Evolutionary conservation across 2,888 invertebrate genomes (phyloP), one percentile per base, ranked within the genome.

Genomic region (Lycia hirtaria): DNA sequence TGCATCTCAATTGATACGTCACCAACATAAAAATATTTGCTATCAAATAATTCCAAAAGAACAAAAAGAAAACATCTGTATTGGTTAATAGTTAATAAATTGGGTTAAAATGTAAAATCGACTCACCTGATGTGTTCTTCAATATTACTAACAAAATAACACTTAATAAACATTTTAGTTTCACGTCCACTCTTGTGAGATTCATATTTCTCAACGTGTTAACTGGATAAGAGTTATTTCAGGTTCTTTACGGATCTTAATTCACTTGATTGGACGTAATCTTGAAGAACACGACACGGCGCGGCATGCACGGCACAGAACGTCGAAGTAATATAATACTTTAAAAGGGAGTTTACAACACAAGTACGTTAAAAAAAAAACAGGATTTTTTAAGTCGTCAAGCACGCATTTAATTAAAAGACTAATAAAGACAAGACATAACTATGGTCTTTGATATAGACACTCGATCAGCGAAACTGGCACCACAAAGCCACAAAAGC

Each of bases 161-260:
- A 73, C 60, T 63, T 22, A 61, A 58, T 49, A 72, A 35, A 52
- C 65, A 63, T 69, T 71, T 75, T 53, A 69, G 71, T 64, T 72
- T 74, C 67, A 77, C 76, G 64, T 69, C 73, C 72, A 78, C 69
- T 70, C 67, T 62, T 38, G 71, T 65, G 56, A 68, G 73, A 74
- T 75, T 72, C 84, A 83, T 84, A 72, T 72, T 65, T 44, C 10
- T 37, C 47, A 64, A 50, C 52, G 45, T 51, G 43, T 10, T 6
- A 19, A 10, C 19, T 12, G n/a, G 4, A 41, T 4, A 40, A 40
- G 24, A n/a, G 37, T 37, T 19, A 37, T 40, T 38, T 10, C 6
- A 22, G 22, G 33, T 55, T 48, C 20, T n/a, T n/a, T 17, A 14
- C n/a, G 24, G 12, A 49, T 37, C 9, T 26, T 41, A 24, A 15